Percentiles rank a stretch among this genome's conserved stretches.
Conservation (phyloP, 2,113 vertebrate genomes). For the Todiramphus saurophagus region DNA sequence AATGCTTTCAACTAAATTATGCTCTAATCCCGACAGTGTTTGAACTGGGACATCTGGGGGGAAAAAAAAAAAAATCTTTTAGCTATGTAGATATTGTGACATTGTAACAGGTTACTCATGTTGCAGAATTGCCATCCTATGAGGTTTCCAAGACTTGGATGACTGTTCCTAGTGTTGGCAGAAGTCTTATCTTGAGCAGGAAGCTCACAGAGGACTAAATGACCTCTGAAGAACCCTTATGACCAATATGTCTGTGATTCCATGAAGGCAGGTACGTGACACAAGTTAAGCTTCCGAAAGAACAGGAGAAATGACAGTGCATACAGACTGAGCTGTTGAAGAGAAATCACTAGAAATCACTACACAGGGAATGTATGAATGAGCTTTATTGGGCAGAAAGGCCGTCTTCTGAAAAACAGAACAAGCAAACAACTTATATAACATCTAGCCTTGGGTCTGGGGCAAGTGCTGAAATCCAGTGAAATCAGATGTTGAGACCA, state of each 20-base stretch:
- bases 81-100: not conserved
- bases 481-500: not conserved
- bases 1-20: not conserved
- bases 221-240: not conserved
- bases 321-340: not conserved
- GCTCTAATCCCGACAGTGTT: not conserved
- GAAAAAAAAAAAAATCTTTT: not conserved
- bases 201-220: not conserved
- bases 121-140: not conserved
- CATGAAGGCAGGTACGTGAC: not conserved
- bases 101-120: not conserved
- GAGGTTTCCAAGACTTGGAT: not conserved
- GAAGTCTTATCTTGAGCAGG: not conserved
- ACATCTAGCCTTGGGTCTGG: not conserved
- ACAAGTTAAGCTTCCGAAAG: not conserved
- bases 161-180: not conserved
- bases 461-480: not conserved
- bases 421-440: not conserved
- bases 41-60: not conserved
- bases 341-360: not conserved
- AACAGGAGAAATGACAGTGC: not conserved
- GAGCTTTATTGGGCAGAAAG: not conserved
- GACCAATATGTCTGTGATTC: not conserved
- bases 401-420: not conserved
- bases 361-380: not conserved